These are phyloP conservation scores for Lethenteron camtschaticum DNA, from an alignment of 2,113 vertebrate genomes.

Conservation along the genomic window DNA sequence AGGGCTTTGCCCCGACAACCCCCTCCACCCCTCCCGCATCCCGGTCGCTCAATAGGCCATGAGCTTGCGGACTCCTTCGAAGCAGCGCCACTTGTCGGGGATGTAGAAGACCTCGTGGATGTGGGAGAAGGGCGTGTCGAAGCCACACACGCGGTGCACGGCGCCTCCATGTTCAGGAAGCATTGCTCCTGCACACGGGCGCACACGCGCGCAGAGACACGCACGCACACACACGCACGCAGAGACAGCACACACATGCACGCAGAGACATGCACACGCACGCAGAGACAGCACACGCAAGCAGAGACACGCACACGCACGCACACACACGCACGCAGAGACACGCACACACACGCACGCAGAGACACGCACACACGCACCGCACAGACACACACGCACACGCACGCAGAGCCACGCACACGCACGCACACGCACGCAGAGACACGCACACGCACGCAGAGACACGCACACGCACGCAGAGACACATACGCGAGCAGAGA, in stretches of 20 bases:
- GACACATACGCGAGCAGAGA: too few species aligned
- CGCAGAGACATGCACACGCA: too few species aligned
- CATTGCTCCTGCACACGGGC: conserved; percentile 56
- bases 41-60: conserved; percentile 56
- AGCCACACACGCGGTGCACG: conserved; percentile 76
- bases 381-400: too few species aligned
- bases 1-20: too few species aligned
- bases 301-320: conserved; percentile 17
- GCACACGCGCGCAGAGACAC: conserved; percentile 9
- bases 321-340: conserved; percentile 9
- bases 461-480: too few species aligned
- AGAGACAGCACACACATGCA: too few species aligned
- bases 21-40: too few species aligned
- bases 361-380: conserved; percentile 7
- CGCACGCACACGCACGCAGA: conserved; percentile 13
- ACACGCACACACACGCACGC: too few species aligned
- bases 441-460: too few species aligned
- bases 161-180: conserved; percentile 86
- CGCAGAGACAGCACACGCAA: too few species aligned
- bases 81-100: conserved; percentile 98
- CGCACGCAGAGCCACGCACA: conserved; percentile 13
- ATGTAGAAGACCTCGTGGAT: conserved; percentile 96
- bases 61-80: conserved; percentile 72
- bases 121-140: conserved; percentile 91
- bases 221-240: too few species aligned